Conservation (phyloP, 1,140 invertebrate species). For the Odontomachus brunneus region DNA sequence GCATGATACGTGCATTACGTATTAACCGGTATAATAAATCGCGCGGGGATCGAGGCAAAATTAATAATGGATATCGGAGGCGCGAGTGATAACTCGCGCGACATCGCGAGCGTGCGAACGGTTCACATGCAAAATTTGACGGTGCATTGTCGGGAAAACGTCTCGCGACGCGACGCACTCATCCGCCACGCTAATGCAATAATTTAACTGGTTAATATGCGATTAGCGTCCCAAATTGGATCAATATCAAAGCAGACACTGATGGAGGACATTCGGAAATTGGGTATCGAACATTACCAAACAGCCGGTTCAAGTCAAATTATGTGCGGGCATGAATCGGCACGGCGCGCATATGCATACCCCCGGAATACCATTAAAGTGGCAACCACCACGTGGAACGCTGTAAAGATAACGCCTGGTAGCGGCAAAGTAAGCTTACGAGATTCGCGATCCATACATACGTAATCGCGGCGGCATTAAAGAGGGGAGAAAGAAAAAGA, state of each 20-base stretch:
- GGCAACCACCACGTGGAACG: background rate
- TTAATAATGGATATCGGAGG: background rate
- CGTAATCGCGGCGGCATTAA: background rate
- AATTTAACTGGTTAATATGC: slow-evolving; percentile 53
- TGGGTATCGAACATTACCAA: slow-evolving; percentile 58
- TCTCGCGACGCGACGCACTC: background rate
- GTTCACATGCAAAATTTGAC: background rate
- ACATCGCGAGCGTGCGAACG: background rate
- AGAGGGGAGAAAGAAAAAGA: background rate
- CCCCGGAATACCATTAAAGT: slow-evolving; percentile 50
- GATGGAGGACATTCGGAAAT: slow-evolving; percentile 59
- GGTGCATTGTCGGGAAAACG: slow-evolving; percentile 12
- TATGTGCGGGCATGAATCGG: slow-evolving; percentile 51
- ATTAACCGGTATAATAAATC: slow-evolving; percentile 1
- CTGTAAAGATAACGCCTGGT: slow-evolving; percentile 6
- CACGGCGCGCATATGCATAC: slow-evolving; percentile 1
- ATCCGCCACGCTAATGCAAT: slow-evolving; percentile 47
- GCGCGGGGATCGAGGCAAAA: background rate
- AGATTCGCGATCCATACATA: background rate
- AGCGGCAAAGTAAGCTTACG: slow-evolving; percentile 1
- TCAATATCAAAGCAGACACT: slow-evolving; percentile 60
- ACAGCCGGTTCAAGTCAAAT: slow-evolving; percentile 50
- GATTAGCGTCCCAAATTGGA: slow-evolving; percentile 58
- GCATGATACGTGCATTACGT: no score
- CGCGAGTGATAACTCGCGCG: background rate